Conservation (phyloP, 2,888 invertebrate genomes). For the Erebia epiphron region DNA sequence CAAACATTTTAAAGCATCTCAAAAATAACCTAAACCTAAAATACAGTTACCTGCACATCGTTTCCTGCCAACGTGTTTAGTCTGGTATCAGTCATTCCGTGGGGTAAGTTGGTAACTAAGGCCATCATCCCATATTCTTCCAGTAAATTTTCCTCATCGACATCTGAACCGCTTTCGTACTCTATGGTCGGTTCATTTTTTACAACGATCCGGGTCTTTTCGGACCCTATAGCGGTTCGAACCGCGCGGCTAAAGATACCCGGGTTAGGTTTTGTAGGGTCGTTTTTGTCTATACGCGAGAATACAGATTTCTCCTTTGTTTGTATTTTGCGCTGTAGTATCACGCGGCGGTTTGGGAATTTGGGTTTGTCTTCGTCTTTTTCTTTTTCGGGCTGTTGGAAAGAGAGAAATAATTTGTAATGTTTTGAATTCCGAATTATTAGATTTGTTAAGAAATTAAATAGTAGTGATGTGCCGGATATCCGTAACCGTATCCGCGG, state of each 20-base stretch:
- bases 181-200: slow-evolving; percentile 58
- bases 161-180: slow-evolving; percentile 56
- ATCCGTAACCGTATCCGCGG: too few relatives aligned
- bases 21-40: slow-evolving; percentile 11
- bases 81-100: slow-evolving; percentile 74
- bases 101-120: slow-evolving; percentile 64
- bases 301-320: slow-evolving; percentile 59
- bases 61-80: slow-evolving; percentile 68
- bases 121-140: slow-evolving; percentile 53
- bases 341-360: slow-evolving; percentile 66
- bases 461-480: too few relatives aligned
- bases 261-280: slow-evolving; percentile 59
- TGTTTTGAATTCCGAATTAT: not conserved
- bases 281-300: slow-evolving; percentile 56
- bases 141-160: slow-evolving; percentile 50
- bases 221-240: slow-evolving; percentile 57
- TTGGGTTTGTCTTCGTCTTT: slow-evolving; percentile 48
- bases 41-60: slow-evolving; percentile 72
- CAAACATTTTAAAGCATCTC: slow-evolving; percentile 35
- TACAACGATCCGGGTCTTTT: slow-evolving; percentile 48
- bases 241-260: slow-evolving; percentile 73
- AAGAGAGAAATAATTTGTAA: slow-evolving; percentile 3
- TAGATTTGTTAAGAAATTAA: too few relatives aligned
- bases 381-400: slow-evolving; percentile 44
- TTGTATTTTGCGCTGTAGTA: slow-evolving; percentile 59